Base-by-base conservation (phyloP, 2,888 invertebrate species). In the Copidosoma aretas region DNA sequence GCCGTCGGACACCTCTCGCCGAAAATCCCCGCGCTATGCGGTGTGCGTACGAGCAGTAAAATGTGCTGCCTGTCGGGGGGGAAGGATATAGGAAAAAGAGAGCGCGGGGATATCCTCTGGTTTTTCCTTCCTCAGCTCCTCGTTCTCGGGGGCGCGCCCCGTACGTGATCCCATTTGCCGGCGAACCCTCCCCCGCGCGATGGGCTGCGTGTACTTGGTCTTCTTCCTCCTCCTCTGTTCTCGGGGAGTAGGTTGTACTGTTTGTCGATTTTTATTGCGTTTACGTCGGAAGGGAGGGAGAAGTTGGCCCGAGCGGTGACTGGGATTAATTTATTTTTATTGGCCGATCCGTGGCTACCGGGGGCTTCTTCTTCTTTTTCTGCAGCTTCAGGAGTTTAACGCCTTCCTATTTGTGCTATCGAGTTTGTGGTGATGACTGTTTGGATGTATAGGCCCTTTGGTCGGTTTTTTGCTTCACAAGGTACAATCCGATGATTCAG, bases 101-200 rank as follows among this genome's bases (percentile, higher is more conserved):
- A 54, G 63, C 51, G 49, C 59, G 60, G 72, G 77, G 79, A 79
- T 79, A 81, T 78, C 32, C 32, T 32, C 75, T 76, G 79, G 78
- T 79, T 80, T 77, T 79, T 77, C 80, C 80, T 82, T 81, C 81
- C 80, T 52, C n/a, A 25, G 52, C 21, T 17, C 39, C 49, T 19
- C 57, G 21, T 58, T 59, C 59, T 59, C 58, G 46, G 61, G 52
- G 32, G 32, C 32, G n/a, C n/a, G n/a, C n/a, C n/a, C 58, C 32
- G 19, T 19, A 81, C 80, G 81, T 81, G 80, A 81, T 81, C 78
- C 77, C 79, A 80, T 81, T 81, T 77, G 75, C 76, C 22, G 22
- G 52, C 19, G 22, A 52, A 22, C 73, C 75, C 75, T 76, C 75
- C 77, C 74, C 79, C 75, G 75, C n/a, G n/a, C n/a, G n/a, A n/a